Base-by-base conservation (phyloP, 2,113 vertebrate genomes). In the Pelodiscus sinensis region DNA sequence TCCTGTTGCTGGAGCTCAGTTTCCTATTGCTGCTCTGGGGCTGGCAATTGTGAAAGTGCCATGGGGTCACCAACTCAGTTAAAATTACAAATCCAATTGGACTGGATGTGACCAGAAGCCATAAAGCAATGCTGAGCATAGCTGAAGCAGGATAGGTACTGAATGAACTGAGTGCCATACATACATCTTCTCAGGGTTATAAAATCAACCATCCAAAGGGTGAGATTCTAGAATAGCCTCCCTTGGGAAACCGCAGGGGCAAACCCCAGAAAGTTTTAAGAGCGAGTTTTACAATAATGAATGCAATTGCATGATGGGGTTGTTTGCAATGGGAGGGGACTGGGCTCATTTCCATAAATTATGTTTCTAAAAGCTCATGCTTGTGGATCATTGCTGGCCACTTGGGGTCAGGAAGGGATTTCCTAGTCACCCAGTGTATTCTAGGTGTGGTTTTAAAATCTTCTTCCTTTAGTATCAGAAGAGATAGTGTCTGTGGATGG, bases 141-240 rank as follows among this genome's bases (percentile, higher is more conserved):
- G 93, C 95, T 96, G 96, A 96, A 90, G 88, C 88, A 85, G 94
- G 91, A 52, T 12, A 93, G 92, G 80, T 95, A 93, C 88, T 95
- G 93, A 96, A 60, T n/a, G 88, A 96, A 92, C 86, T 88, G 73
- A 95, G 95, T 84, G 89, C 65, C 82, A 95, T 65, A 96, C 77
- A 80, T 65, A 86, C 93, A 90, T 94, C 88, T 96, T 88, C 94
- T 94, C 87, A 96, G 65, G 65, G n/a, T 71, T 71, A 35, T 35
- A 35, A 71, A 16, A 35, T 8, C 65, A 71, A 35, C 18, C 65
- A 71, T 21, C 65, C 35, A n/a, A 35, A 16, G 18, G 19, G n/a
- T 35, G n/a, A 71, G n/a, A 35, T 35, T 35, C 31, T 71, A 16
- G 9, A 71, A 35, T 19, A 71, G n/a, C 65, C 16, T 35, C n/a